A percentile compares a stretch with the other conserved stretches of the same genome.
phyloP scores from a whole-genome alignment of 2,888 invertebrate species.

The Dorcus parallelipipedus region DNA sequence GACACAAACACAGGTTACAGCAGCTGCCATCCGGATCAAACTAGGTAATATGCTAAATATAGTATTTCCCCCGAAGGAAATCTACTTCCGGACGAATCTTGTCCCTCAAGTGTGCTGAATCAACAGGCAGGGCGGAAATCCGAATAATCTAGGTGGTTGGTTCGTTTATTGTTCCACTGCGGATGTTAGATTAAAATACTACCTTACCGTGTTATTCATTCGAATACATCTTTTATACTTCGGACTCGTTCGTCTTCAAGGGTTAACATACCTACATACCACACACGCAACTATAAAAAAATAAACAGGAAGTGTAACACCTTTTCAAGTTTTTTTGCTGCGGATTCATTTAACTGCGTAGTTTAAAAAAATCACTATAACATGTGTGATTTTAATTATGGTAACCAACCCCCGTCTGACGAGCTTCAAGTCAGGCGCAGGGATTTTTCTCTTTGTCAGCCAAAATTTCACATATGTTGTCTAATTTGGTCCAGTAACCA shows the following conservation, averaged over 20 bases:
- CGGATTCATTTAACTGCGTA: too few species aligned
- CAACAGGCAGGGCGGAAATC: constrained; percentile 46
- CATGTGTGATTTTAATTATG: constrained; percentile 12
- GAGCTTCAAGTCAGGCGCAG: constrained; percentile 14
- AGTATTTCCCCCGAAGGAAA: constrained; percentile 43
- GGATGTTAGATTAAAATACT: neutral
- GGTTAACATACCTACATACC: too few species aligned
- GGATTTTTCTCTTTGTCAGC: constrained; percentile 35
- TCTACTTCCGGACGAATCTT: constrained; percentile 44
- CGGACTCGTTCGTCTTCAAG: too few species aligned
- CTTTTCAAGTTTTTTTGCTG: too few species aligned
- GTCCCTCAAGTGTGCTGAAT: constrained; percentile 45
- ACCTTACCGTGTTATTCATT: neutral
- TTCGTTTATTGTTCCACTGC: constrained; percentile 17
- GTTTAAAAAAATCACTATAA: constrained; percentile 2
- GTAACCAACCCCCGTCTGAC: constrained; percentile 6
- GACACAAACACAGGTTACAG: constrained; percentile 38
- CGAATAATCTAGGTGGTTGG: constrained; percentile 30
- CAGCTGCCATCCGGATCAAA: constrained; percentile 41
- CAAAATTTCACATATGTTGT: constrained; percentile 45
- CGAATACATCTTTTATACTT: too few species aligned
- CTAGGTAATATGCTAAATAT: constrained; percentile 45
- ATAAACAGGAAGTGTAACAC: too few species aligned
- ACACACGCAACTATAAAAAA: too few species aligned
- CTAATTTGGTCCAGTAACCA: constrained; percentile 44